Conservation (phyloP, 1,140 invertebrate genomes). For the Chelonus insularis region DNA sequence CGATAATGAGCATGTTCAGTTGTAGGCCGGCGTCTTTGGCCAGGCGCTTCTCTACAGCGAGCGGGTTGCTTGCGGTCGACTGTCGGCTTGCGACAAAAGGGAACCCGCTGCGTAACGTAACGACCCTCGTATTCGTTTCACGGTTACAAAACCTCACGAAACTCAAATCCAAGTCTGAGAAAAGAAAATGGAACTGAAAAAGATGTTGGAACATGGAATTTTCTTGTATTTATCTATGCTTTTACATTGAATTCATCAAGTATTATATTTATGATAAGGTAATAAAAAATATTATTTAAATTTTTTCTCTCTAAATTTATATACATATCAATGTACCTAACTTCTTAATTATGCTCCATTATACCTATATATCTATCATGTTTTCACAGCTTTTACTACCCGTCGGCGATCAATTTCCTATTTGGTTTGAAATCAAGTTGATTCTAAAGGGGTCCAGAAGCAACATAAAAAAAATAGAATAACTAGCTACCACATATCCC, state of each 20-base stretch:
- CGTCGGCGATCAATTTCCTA: too few relatives aligned
- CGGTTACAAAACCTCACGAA: slow-evolving; percentile 45
- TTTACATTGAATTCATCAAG: too few relatives aligned
- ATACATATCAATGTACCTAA: too few relatives aligned
- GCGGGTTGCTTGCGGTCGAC: slow-evolving; percentile 47
- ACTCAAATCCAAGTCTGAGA: background rate
- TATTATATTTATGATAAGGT: too few relatives aligned
- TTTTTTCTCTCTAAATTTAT: too few relatives aligned
- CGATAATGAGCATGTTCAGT: slow-evolving; percentile 8
- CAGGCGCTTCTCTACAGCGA: background rate
- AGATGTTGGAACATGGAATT: background rate
- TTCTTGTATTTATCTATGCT: background rate
- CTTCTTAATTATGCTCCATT: too few relatives aligned
- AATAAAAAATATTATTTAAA: too few relatives aligned
- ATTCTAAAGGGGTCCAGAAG: background rate
- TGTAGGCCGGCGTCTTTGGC: slow-evolving; percentile 4
- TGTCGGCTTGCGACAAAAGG: slow-evolving; percentile 58
- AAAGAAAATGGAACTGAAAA: slow-evolving; percentile 3
- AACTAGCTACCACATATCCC: background rate
- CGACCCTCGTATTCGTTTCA: slow-evolving; percentile 58
- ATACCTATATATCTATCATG: too few relatives aligned
- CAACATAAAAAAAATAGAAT: slow-evolving; percentile 10
- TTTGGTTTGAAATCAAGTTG: slow-evolving; percentile 50
- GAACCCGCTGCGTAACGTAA: slow-evolving; percentile 56
- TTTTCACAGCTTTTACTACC: too few relatives aligned